A percentile compares a stretch with the other conserved stretches of the same genome.
Conservation (phyloP, 2,888 invertebrate species). For the Caenorhabditis virilis region DNA sequence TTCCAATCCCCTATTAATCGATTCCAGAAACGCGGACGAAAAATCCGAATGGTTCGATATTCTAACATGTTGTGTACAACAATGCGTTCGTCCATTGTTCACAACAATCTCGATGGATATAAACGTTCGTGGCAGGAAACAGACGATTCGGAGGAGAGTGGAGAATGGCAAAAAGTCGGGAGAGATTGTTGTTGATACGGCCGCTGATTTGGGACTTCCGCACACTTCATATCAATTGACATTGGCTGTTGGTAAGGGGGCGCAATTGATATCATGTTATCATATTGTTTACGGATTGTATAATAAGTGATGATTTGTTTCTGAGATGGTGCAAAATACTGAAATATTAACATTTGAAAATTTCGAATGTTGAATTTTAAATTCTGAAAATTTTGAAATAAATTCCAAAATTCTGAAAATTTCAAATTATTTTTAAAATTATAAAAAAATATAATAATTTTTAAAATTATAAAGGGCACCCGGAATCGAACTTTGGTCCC, state of each 20-base stretch:
- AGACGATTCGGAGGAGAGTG: slow-evolving; percentile 46
- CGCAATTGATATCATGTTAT: too few relatives aligned
- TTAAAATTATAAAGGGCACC: too few relatives aligned
- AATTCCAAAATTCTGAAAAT: too few relatives aligned
- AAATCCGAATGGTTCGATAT: slow-evolving; percentile 54
- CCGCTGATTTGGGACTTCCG: slow-evolving; percentile 59
- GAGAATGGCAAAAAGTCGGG: slow-evolving; percentile 53
- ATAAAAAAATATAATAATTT: too few relatives aligned
- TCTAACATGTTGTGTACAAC: slow-evolving; percentile 40
- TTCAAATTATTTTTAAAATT: too few relatives aligned
- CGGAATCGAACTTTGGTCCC: too few relatives aligned
- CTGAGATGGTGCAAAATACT: too few relatives aligned
- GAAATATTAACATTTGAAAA: too few relatives aligned
- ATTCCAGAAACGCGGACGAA: slow-evolving; percentile 39
- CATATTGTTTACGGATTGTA: too few relatives aligned
- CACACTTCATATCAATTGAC: slow-evolving; percentile 58
- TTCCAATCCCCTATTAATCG: not conserved
- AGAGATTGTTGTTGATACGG: slow-evolving; percentile 61
- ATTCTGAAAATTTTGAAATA: too few relatives aligned
- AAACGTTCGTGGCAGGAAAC: slow-evolving; percentile 47
- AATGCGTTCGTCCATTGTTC: slow-evolving; percentile 39
- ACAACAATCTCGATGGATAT: slow-evolving; percentile 55
- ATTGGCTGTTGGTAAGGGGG: slow-evolving; percentile 45
- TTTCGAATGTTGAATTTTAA: too few relatives aligned
- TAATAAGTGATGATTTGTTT: too few relatives aligned